Conservation (phyloP, 2,888 invertebrate species). For the Girardia tigrina region DNA sequence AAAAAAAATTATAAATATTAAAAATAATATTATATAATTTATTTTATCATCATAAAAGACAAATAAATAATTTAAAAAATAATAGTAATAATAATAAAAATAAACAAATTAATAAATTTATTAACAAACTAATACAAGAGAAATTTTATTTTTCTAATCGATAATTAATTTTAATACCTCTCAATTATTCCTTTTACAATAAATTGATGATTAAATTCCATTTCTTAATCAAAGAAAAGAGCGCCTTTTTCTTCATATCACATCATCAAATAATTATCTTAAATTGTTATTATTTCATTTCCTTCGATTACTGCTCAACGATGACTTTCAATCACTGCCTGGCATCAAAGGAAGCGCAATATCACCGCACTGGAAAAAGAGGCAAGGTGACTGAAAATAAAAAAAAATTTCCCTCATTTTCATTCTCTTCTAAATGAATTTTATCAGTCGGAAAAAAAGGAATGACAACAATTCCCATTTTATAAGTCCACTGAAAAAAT, state of each 20-base stretch:
- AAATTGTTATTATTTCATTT: conserved; percentile 23
- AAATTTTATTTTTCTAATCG: not conserved
- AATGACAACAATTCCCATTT: not conserved
- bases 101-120: not conserved
- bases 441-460: not conserved
- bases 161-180: conserved; percentile 23
- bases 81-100: no score
- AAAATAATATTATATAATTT: no score
- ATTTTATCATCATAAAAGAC: no score
- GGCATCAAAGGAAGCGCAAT: conserved; percentile 16
- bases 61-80: no score
- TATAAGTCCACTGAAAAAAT: not conserved
- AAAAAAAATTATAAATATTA: no score
- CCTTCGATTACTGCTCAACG: conserved; percentile 23
- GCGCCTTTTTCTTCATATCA: conserved; percentile 19
- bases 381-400: conserved; percentile 14
- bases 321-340: conserved; percentile 23
- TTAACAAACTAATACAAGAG: not conserved
- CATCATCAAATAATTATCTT: conserved; percentile 23
- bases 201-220: conserved; percentile 18
- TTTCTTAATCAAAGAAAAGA: conserved; percentile 23
- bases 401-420: no score
- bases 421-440: not conserved
- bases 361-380: conserved; percentile 13
- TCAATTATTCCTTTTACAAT: conserved; percentile 23